Conservation (phyloP, 2,113 vertebrate genomes). For the Mastomys natalensis region DNA sequence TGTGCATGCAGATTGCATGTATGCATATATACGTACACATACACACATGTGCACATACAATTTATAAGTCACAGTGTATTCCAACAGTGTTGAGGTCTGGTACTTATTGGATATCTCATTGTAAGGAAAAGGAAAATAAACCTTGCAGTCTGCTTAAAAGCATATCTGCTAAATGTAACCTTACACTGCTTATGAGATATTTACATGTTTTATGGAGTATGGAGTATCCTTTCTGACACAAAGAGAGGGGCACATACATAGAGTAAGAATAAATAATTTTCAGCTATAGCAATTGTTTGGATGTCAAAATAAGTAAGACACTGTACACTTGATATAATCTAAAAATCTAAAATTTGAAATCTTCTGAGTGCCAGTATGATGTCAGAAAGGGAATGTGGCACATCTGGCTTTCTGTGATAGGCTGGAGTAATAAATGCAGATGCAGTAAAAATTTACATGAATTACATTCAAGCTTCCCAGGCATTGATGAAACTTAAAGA, state of each 20-base stretch:
- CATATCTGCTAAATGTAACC: conserved; percentile 7
- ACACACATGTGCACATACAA: not conserved
- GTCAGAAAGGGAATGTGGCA: not conserved
- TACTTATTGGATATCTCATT: not conserved
- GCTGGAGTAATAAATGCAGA: not conserved
- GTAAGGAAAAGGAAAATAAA: conserved; percentile 24
- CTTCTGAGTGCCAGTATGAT: not conserved
- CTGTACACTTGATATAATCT: not conserved
- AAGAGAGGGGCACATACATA: not conserved
- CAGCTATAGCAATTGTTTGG: not conserved
- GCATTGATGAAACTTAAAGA: not conserved
- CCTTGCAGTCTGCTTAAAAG: conserved; percentile 1
- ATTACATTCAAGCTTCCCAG: not conserved
- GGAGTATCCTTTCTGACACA: not conserved
- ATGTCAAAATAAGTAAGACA: not conserved
- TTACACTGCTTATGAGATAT: conserved; percentile 53
- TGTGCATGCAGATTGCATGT: too few species aligned
- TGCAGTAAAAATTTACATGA: not conserved
- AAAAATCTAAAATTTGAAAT: not conserved
- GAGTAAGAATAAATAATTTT: conserved; percentile 18
- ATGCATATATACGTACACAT: not conserved
- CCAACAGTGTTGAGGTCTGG: not conserved
- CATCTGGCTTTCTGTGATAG: not conserved
- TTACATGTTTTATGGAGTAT: not conserved
- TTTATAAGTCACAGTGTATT: not conserved